Evolutionary conservation across 1,140 invertebrate genomes (phyloP).

Genomic region (Hormaphis cornu): DNA sequence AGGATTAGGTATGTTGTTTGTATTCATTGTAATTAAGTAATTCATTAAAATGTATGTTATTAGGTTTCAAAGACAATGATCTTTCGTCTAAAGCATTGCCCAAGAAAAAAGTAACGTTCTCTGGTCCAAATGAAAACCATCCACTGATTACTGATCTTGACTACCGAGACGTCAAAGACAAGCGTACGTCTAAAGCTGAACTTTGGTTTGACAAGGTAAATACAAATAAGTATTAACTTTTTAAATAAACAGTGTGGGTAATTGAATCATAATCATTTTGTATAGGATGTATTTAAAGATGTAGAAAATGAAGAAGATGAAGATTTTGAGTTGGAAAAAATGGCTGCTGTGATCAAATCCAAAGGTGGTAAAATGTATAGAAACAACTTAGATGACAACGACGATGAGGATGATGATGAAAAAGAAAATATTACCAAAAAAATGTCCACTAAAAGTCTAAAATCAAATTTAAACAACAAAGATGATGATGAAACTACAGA

Average conservation of each 20-base stretch:
- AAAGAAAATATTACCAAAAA: conserved; percentile 33
- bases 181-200: conserved; percentile 63
- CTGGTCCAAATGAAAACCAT: conserved; percentile 46
- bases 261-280: not conserved
- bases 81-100: not conserved
- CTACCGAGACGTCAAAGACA: conserved; percentile 58
- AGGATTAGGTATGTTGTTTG: conserved; percentile 34
- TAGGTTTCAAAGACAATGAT: conserved; percentile 32
- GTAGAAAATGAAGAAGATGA: conserved; percentile 72
- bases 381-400: conserved; percentile 42
- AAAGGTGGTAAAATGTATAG: conserved; percentile 55
- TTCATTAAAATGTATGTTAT: conserved; percentile 10
- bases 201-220: conserved; percentile 77
- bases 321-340: conserved; percentile 73
- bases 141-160: conserved; percentile 80
- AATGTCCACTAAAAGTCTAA: conserved; percentile 34
- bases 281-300: conserved; percentile 68
- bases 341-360: conserved; percentile 61
- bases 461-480: conserved; percentile 41
- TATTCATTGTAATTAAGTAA: not conserved
- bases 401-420: conserved; percentile 37
- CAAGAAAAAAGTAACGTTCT: conserved; percentile 35
- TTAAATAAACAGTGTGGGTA: not conserved
- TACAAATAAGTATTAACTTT: not conserved
- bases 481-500: conserved; percentile 41